Base-by-base conservation (phyloP, 2,888 invertebrate genomes). In the Odontocerum albicorne region DNA sequence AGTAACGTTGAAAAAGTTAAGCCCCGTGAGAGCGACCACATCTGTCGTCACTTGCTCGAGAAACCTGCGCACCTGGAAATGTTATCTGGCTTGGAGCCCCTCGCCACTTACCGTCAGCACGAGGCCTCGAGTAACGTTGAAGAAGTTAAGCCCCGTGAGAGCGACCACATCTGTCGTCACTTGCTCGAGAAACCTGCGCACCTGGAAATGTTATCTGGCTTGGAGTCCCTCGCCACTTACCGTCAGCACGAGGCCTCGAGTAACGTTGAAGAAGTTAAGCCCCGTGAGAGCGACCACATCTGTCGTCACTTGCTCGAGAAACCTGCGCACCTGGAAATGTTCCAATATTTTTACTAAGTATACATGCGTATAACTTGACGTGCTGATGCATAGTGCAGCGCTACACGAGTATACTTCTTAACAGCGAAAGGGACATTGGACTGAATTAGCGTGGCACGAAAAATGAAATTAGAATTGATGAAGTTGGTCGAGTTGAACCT, bases 91-190 rank as follows among this genome's bases (percentile, higher is more conserved):
- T n/a, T n/a, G n/a, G n/a, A n/a, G n/a, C n/a, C n/a, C n/a, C n/a
- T n/a, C n/a, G n/a, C n/a, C n/a, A n/a, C 67, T 66, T 63, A 73
- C 73, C 38, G 71, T 72, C 1, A 73, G 66, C 68, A 74, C 68
- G 32, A 74, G 72, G 55, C 71, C 73, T 43, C 73, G 66, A 19
- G 73, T 73, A 20, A 73, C 70, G 2, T 67, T 66, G 55, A 74
- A 73, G 53, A 73, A 72, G 52, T 68, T 67, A 43, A 71, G 60
- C 36, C 73, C 73, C 0, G 73, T 70, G 2, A 74, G 62, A 16
- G 66, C 66, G 7, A 72, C 64, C 1, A 70, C 67, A 55, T 73
- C 73, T 3, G 66, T 66, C 1, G 68, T 64, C 8, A 73, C 64
- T 64, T 72, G 72, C 31, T 67, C 64, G 16, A 70, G 66, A 39